Conservation (phyloP, 2,113 vertebrate species). For the Ptilorrhoa leucosticta region DNA sequence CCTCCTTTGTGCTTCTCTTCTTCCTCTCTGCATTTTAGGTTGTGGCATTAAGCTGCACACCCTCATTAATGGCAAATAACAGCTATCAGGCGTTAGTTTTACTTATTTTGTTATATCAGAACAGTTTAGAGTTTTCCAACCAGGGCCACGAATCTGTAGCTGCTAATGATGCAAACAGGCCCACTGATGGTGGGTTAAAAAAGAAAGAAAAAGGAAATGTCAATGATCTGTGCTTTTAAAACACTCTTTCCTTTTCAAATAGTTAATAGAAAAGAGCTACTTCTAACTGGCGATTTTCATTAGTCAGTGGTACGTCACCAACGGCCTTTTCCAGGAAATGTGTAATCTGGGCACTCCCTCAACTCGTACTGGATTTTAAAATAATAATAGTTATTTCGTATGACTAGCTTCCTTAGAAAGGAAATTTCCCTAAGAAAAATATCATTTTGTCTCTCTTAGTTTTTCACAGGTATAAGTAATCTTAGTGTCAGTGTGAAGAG, state of each 20-base stretch:
- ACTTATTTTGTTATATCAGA: neutral
- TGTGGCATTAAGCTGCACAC: neutral
- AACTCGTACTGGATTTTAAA: conserved; percentile 47
- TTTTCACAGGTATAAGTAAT: neutral
- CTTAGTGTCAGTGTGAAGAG: neutral
- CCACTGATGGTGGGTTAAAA: neutral
- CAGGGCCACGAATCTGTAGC: neutral
- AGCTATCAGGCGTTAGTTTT: neutral
- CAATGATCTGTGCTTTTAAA: neutral
- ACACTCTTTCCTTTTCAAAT: neutral
- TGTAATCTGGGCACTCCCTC: conserved; percentile 66
- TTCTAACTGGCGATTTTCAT: neutral
- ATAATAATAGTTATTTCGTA: conserved; percentile 24
- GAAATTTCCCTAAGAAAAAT: conserved; percentile 59
- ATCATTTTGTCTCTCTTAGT: neutral
- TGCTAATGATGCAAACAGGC: neutral
- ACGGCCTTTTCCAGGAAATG: conserved; percentile 61
- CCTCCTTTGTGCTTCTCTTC: neutral
- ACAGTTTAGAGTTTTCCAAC: neutral
- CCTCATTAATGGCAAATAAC: neutral
- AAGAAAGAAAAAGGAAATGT: neutral
- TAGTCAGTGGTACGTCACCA: conserved; percentile 47
- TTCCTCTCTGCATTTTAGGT: neutral
- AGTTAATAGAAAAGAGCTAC: neutral
- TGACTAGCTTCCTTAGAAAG: conserved; percentile 67